Evolutionary conservation across 2,888 invertebrate species (phyloP), one percentile per base, ranked within the genome.

Genomic region (Adelphocoris suturalis): DNA sequence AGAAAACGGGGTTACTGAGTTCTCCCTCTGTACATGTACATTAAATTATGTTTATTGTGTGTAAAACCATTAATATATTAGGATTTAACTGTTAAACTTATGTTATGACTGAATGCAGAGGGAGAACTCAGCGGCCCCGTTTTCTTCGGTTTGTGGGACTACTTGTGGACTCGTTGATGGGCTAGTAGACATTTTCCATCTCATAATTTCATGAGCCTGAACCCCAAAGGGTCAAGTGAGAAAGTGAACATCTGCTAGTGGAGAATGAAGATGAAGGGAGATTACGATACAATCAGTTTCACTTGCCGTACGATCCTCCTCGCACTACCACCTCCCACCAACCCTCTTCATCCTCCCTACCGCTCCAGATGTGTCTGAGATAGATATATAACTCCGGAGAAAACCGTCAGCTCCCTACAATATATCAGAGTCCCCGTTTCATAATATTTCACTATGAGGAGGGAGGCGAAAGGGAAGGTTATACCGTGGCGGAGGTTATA

Each of bases 361-460:
- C 68, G 19, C 68, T 68, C 23, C 68, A 68, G 68, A 68, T 68
- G 68, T 23, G 23, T 23, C 68, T 68, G 68, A 68, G 68, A 68
- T 68, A 68, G 68, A 68, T 68, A 68, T 68, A 68, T 68, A 68
- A 68, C 68, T 68, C 68, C 9, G 23, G 68, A 23, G 68, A 68
- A 68, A 68, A 68, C 68, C 52, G 82, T 82, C 82, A 82, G 82
- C 19, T 16, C 82, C 23, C 82, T 52, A 82, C 82, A 52, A 82
- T 82, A 82, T 82, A 82, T 82, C 82, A 82, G 82, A 48, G 82
- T 52, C 47, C n/a, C 82, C 82, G 47, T 82, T 82, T 52, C 82
- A 82, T 82, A 82, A 82, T 82, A 82, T 82, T 82, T 82, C 82
- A 52, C 52, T 16, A 27, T n/a, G 27, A 52, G 52, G 82, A 52